phyloP scores from a whole-genome alignment of 2,888 invertebrate species.

The Ophonus ardosiacus region DNA sequence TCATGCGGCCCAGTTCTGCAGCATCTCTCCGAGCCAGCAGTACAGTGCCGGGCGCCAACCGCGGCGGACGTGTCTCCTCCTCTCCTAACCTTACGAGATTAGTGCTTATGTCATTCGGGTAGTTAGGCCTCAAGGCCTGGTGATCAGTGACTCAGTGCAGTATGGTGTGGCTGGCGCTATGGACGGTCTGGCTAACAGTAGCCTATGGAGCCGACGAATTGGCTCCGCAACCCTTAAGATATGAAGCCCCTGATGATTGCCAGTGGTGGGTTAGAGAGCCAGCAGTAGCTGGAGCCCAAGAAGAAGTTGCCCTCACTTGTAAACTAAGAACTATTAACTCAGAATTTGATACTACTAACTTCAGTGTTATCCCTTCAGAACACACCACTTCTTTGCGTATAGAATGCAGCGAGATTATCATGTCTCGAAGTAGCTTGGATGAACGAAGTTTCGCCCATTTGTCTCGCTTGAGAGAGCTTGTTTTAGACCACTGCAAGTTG shows the following conservation, averaged over 20 bases:
- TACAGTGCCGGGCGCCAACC: conserved; percentile 37
- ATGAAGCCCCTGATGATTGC: conserved; percentile 92
- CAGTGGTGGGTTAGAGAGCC: conserved; percentile 85
- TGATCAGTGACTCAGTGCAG: conserved; percentile 41
- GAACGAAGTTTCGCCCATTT: conserved; percentile 89
- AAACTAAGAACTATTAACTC: conserved; percentile 90
- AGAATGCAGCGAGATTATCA: conserved; percentile 88
- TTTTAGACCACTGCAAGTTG: conserved; percentile 92
- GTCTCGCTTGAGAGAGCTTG: conserved; percentile 86
- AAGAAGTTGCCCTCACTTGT: conserved; percentile 88
- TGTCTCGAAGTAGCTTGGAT: conserved; percentile 88
- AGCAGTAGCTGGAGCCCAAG: conserved; percentile 77
- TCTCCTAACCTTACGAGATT: conserved; percentile 65
- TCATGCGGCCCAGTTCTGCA: conserved; percentile 52
- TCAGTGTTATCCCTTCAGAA: conserved; percentile 90
- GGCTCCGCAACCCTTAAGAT: conserved; percentile 77
- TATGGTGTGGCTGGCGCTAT: conserved; percentile 32
- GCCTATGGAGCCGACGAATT: conserved; percentile 68
- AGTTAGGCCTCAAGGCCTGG: conserved; percentile 20
- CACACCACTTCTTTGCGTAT: conserved; percentile 88
- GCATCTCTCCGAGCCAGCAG: conserved; percentile 71
- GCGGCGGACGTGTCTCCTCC: conserved; percentile 3
- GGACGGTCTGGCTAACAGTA: conserved; percentile 17
- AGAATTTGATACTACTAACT: conserved; percentile 92
- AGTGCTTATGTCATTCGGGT: conserved; percentile 63